Conservation (phyloP, 2,113 vertebrate genomes). For the Mixornis gularis region DNA sequence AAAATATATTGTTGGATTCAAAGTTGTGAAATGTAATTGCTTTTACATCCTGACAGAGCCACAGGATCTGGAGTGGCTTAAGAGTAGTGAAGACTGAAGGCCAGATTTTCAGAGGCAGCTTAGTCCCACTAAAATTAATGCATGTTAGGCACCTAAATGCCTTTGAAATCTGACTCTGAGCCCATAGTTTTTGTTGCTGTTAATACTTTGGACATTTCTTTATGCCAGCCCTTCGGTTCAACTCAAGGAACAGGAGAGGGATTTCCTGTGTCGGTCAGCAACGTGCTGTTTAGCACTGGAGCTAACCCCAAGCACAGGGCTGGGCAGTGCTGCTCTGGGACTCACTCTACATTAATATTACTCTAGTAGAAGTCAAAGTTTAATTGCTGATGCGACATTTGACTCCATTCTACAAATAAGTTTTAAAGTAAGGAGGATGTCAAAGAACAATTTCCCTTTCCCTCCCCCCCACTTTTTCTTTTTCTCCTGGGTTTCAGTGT, state of each 20-base stretch:
- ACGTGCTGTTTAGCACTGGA: conserved; percentile 68
- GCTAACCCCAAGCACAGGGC: conserved; percentile 3
- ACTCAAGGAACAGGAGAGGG: conserved; percentile 62
- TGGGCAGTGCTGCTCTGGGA: conserved; percentile 17
- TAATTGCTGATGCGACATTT: conserved; percentile 39
- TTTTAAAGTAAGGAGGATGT: conserved; percentile 33
- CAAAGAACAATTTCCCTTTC: neutral
- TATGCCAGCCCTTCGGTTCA: conserved; percentile 38
- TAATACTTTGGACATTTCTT: conserved; percentile 12
- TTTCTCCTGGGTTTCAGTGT: neutral
- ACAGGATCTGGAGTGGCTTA: neutral
- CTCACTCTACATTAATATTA: conserved; percentile 46
- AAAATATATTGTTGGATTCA: conserved; percentile 5
- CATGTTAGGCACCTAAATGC: conserved; percentile 5
- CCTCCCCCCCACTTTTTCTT: neutral
- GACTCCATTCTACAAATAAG: conserved; percentile 19
- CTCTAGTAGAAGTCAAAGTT: conserved; percentile 59
- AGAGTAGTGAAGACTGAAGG: neutral
- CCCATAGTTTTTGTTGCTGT: conserved; percentile 38
- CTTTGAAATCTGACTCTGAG: conserved; percentile 37
- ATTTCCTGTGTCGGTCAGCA: conserved; percentile 70
- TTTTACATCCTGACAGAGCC: conserved; percentile 26
- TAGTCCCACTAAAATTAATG: conserved; percentile 5
- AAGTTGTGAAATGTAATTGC: conserved; percentile 22
- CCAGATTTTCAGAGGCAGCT: conserved; percentile 4